phyloP scores from a whole-genome alignment of 2,113 vertebrate genomes.

The Podocnemis expansa region DNA sequence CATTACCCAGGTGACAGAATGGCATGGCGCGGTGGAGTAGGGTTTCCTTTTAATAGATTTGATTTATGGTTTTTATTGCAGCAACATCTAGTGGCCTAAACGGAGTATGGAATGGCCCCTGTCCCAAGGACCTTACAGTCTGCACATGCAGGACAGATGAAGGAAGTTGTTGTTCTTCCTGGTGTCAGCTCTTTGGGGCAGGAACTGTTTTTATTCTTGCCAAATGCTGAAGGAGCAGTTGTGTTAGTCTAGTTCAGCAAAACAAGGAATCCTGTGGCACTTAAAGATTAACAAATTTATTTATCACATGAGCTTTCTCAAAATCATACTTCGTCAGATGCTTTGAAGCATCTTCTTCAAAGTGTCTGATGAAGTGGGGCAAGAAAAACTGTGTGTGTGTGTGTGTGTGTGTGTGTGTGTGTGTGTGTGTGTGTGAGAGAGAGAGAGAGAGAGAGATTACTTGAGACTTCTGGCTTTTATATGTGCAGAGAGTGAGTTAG shows the following conservation, averaged over 20 bases:
- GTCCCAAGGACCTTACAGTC: neutral
- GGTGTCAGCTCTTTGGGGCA: neutral
- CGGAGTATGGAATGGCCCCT: neutral
- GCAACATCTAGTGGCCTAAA: neutral
- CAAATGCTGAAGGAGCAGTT: too few relatives aligned
- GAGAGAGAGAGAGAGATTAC: too few relatives aligned
- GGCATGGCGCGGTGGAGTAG: too few relatives aligned
- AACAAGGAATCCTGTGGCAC: too few relatives aligned
- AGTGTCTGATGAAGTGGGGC: neutral
- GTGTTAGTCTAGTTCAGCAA: too few relatives aligned
- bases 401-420: too few relatives aligned
- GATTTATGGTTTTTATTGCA: neutral
- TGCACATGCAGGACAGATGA: neutral
- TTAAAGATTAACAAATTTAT: too few relatives aligned
- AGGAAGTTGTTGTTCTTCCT: neutral
- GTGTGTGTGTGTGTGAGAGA: neutral
- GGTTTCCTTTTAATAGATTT: accelerated
- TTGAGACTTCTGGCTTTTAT: neutral
- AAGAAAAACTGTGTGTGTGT: neutral
- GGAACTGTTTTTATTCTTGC: neutral
- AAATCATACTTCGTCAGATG: too few relatives aligned
- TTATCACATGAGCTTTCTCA: too few relatives aligned
- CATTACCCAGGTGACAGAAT: neutral
- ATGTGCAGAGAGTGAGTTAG: neutral
- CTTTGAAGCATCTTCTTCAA: too few relatives aligned